phyloP scores from a whole-genome alignment of 1,140 invertebrate genomes.

The Bombus soroeensis region DNA sequence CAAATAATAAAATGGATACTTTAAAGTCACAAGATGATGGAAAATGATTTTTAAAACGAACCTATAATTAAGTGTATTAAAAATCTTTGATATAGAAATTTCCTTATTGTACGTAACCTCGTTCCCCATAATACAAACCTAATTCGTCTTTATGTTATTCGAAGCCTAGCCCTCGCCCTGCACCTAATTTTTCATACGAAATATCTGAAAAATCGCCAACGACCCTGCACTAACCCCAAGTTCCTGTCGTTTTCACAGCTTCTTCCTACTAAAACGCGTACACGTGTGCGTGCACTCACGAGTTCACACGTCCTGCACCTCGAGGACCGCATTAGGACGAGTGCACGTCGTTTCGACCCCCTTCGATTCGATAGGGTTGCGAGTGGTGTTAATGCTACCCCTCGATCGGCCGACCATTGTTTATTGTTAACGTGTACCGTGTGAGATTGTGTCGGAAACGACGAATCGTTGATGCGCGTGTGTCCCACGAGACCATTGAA shows the following conservation, averaged over 20 bases:
- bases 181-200: not conserved
- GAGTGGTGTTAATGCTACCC: constrained; percentile 43
- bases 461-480: not conserved
- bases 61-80: too few relatives aligned
- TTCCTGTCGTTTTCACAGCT: not conserved
- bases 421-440: constrained; percentile 9
- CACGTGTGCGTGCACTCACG: not conserved
- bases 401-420: constrained; percentile 12
- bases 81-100: too few relatives aligned
- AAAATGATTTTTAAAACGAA: too few relatives aligned
- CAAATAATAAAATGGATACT: too few relatives aligned
- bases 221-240: not conserved
- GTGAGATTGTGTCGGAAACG: constrained; percentile 28
- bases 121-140: too few relatives aligned
- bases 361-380: constrained; percentile 19
- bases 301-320: constrained; percentile 27
- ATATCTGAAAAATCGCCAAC: not conserved
- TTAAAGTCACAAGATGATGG: too few relatives aligned
- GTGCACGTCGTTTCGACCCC: constrained; percentile 4
- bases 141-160: not conserved
- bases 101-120: too few relatives aligned
- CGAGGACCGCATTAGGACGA: constrained; percentile 21
- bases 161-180: not conserved
- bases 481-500: not conserved
- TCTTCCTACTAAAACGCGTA: not conserved